Conservation (phyloP, 2,888 invertebrate species). For the Drosophila vallismaia region DNA sequence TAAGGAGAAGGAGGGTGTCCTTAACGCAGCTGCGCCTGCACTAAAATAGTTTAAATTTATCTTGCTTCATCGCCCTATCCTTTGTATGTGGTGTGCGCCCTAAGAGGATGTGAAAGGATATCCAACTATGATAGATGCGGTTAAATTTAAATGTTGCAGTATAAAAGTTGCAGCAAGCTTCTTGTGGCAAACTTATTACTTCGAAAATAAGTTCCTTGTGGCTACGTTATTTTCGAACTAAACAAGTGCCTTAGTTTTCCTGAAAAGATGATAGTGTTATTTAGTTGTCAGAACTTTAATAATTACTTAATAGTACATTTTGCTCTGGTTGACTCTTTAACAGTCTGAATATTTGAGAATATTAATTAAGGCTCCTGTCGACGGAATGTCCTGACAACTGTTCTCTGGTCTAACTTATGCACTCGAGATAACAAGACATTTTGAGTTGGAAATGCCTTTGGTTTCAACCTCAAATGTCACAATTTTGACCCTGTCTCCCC, state of each 20-base stretch:
- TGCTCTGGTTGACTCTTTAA: neutral
- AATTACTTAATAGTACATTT: neutral
- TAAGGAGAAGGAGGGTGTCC: slow-evolving; percentile 24
- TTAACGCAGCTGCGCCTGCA: slow-evolving; percentile 65
- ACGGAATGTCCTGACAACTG: slow-evolving; percentile 21
- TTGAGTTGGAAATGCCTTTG: slow-evolving; percentile 10
- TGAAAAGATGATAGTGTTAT: too few species aligned
- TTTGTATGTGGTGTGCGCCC: neutral
- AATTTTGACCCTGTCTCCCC: slow-evolving; percentile 3
- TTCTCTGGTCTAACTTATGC: slow-evolving; percentile 13
- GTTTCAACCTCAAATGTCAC: slow-evolving; percentile 26
- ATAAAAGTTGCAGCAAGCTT: slow-evolving; percentile 10
- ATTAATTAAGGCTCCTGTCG: slow-evolving; percentile 17
- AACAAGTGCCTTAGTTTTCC: neutral
- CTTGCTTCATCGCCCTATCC: slow-evolving; percentile 1
- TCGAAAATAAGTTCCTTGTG: neutral
- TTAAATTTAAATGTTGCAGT: slow-evolving; percentile 18
- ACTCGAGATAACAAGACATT: slow-evolving; percentile 29
- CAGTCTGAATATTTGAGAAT: neutral
- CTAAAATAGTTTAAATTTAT: slow-evolving; percentile 63
- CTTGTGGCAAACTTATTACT: slow-evolving; percentile 1
- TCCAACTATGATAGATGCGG: slow-evolving; percentile 37
- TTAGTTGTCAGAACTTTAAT: neutral
- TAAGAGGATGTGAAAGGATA: slow-evolving; percentile 10
- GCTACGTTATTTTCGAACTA: neutral